These are phyloP conservation scores for Gryllus longicercus DNA, from an alignment of 2,888 invertebrate genomes.

Conservation along the genomic window DNA sequence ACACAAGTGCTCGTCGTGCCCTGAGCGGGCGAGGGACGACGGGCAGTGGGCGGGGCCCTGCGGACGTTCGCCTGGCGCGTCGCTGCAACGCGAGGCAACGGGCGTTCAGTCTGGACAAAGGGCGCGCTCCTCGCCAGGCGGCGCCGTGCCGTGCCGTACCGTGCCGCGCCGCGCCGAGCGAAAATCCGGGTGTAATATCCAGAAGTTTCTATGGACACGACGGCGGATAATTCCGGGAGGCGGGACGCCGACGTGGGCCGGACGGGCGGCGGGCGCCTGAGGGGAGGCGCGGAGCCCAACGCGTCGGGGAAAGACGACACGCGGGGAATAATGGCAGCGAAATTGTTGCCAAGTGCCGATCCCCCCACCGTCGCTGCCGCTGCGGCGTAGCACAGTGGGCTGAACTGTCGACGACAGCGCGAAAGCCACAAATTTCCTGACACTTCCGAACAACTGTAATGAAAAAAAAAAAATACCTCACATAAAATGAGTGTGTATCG, in stretches of 20 bases:
- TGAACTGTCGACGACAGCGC: too few species aligned
- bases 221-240: background rate
- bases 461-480: too few species aligned
- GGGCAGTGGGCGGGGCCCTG: too few species aligned
- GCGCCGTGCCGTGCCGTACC: background rate
- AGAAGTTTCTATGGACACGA: background rate
- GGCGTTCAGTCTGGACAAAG: background rate
- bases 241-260: background rate
- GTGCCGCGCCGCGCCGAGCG: background rate
- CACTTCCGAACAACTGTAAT: too few species aligned
- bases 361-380: background rate
- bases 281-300: too few species aligned
- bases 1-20: too few species aligned
- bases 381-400: too few species aligned
- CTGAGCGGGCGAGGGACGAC: too few species aligned
- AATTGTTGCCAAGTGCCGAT: conserved; percentile 18
- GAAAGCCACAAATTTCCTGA: too few species aligned
- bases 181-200: background rate
- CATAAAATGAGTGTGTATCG: too few species aligned
- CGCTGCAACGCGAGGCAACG: background rate
- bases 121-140: background rate
- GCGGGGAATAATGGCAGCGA: background rate
- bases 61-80: background rate
- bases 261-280: background rate
- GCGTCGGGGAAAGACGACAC: background rate